Conservation (phyloP, 2,888 invertebrate species). For the Andrena haemorrhoa region DNA sequence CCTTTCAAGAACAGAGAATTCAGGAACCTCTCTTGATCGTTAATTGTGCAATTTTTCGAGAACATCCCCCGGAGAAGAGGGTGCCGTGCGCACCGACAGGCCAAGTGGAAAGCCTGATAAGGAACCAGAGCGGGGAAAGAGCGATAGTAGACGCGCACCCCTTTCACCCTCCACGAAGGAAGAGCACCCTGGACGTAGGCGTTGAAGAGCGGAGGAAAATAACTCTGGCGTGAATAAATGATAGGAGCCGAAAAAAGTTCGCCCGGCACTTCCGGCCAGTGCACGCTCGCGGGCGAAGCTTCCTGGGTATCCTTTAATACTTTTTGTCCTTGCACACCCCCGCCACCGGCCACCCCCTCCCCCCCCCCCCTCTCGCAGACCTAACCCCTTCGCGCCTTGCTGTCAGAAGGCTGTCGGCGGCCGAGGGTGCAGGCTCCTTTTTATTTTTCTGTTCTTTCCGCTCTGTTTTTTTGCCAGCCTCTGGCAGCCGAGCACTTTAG, state of each 20-base stretch:
- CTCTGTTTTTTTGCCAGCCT: slow-evolving; percentile 57
- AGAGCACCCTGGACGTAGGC: slow-evolving; percentile 38
- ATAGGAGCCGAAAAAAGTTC: slow-evolving; percentile 77
- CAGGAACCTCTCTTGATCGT: background rate
- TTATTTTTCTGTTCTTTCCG: slow-evolving; percentile 59
- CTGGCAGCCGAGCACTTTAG: slow-evolving; percentile 83
- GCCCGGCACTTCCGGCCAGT: slow-evolving; percentile 66
- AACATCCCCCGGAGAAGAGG: background rate
- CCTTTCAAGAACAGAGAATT: no score
- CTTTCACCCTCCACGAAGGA: background rate
- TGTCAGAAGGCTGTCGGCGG: slow-evolving; percentile 60
- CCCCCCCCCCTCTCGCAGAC: slow-evolving; percentile 47
- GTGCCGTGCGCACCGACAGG: background rate
- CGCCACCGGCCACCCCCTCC: slow-evolving; percentile 43
- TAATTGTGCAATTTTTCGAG: background rate
- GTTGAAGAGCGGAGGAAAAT: slow-evolving; percentile 72
- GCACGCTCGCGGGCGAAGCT: slow-evolving; percentile 55
- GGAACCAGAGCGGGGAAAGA: slow-evolving; percentile 2
- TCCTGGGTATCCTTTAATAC: slow-evolving; percentile 73
- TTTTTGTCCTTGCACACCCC: slow-evolving; percentile 74
- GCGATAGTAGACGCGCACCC: background rate
- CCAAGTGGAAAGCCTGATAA: slow-evolving; percentile 33
- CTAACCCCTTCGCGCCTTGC: slow-evolving; percentile 68
- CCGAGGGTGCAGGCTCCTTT: slow-evolving; percentile 52
- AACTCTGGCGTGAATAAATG: slow-evolving; percentile 81